A percentile compares a stretch with the other conserved stretches of the same genome.
Evolutionary conservation across 37 sponge, comb jelly and placozoan genomes (phyloP).

Genomic region (Diacarnus erythraeanus): DNA sequence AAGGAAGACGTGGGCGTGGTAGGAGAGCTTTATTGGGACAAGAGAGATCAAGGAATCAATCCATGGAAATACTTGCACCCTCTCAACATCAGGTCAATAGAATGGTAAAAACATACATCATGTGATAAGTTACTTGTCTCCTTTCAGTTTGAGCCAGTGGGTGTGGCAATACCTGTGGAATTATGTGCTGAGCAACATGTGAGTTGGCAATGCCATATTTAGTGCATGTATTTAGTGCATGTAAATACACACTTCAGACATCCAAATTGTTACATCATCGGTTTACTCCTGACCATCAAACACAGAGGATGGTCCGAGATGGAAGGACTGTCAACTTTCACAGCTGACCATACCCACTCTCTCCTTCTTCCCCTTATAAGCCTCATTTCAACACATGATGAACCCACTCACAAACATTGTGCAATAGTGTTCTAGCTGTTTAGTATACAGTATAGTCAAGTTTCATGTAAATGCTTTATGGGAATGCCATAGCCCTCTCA

Average conservation of each 20-base stretch:
- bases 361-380: not conserved
- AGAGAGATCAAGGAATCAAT: not conserved
- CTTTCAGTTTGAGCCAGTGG: slow-evolving; percentile 18
- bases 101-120: too few relatives aligned
- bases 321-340: slow-evolving; percentile 21
- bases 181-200: slow-evolving; percentile 29
- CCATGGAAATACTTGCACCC: not conserved
- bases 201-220: not conserved
- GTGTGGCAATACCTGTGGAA: slow-evolving; percentile 25
- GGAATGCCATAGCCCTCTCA: too few relatives aligned
- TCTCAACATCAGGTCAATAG: too few relatives aligned
- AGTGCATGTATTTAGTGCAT: not conserved
- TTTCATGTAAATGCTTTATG: too few relatives aligned
- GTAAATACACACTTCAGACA: slow-evolving; percentile 6
- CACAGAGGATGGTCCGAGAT: slow-evolving; percentile 10
- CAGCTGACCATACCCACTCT: not conserved
- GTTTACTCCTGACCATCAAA: slow-evolving; percentile 7
- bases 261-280: slow-evolving; percentile 21
- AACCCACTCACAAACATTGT: too few relatives aligned
- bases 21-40: not conserved
- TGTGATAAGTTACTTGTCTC: not conserved
- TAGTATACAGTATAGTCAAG: too few relatives aligned
- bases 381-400: not conserved
- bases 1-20: not conserved
- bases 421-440: not conserved